Conservation (phyloP, 2,113 vertebrate genomes). For the Raphicerus campestris region DNA sequence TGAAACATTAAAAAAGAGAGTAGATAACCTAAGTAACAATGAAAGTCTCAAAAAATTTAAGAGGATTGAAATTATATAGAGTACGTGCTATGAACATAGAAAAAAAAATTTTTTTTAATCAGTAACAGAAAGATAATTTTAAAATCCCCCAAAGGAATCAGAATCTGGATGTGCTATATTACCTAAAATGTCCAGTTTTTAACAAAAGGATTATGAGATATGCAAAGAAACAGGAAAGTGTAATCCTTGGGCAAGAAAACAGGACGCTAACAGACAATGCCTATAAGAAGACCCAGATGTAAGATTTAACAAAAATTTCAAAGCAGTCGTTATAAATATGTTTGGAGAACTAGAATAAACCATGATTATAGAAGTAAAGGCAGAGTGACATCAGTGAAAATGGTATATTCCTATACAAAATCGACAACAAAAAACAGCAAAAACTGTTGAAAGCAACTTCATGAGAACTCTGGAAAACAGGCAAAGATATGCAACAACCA, state of each 20-base stretch:
- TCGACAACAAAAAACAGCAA: not conserved
- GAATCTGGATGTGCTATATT: not conserved
- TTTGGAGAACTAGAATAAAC: not conserved
- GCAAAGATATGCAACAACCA: not conserved
- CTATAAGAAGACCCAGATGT: not conserved
- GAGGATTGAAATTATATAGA: not conserved
- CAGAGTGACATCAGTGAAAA: not conserved
- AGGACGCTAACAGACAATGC: not conserved
- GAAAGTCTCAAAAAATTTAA: not conserved
- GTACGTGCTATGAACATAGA: not conserved
- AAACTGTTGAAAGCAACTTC: not conserved
- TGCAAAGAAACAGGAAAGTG: not conserved
- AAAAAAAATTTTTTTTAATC: not conserved
- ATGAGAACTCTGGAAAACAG: not conserved
- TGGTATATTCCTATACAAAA: not conserved
- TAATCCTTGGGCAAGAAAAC: not conserved
- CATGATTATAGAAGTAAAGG: not conserved
- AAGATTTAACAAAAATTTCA: not conserved
- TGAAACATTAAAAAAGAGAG: not conserved
- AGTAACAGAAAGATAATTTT: not conserved
- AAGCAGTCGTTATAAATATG: not conserved
- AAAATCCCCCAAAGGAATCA: not conserved
- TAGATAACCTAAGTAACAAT: not conserved
- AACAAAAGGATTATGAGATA: not conserved
- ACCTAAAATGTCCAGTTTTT: not conserved